Conservation (phyloP, 2,888 invertebrate genomes). For the Barypeithes pellucidus region DNA sequence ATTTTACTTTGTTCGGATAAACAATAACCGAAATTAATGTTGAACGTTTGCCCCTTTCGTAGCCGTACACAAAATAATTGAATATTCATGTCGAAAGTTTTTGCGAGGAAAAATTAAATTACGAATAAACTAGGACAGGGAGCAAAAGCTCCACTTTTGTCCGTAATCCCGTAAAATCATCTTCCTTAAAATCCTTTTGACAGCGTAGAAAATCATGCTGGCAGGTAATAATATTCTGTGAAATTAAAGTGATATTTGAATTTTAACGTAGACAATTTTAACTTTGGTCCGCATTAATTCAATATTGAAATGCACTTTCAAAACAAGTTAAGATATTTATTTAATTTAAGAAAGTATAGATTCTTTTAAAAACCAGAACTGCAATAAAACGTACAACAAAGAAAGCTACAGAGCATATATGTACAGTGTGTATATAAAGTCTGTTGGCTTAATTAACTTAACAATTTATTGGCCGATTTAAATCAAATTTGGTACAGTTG, state of each 20-base stretch:
- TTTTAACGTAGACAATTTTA: not conserved
- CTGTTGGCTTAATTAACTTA: too few relatives aligned
- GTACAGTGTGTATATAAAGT: too few relatives aligned
- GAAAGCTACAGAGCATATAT: too few relatives aligned
- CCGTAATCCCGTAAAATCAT: conserved; percentile 39
- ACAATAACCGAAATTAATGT: conserved; percentile 55
- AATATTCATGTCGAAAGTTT: conserved; percentile 54
- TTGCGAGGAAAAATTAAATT: conserved; percentile 48
- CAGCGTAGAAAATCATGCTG: not conserved
- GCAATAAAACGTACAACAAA: too few relatives aligned
- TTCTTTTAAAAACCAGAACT: too few relatives aligned
- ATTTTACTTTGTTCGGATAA: conserved; percentile 55
- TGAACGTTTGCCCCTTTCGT: conserved; percentile 47
- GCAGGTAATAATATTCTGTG: not conserved
- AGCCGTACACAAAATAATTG: conserved; percentile 49
- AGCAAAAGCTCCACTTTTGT: conserved; percentile 32
- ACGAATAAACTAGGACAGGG: conserved; percentile 42
- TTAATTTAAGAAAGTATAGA: too few relatives aligned
- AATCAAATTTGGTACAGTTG: too few relatives aligned
- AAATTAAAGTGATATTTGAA: not conserved
- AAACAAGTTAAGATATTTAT: too few relatives aligned
- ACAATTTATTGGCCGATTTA: too few relatives aligned
- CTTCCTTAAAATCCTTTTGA: conserved; percentile 20
- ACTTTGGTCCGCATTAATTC: too few relatives aligned
- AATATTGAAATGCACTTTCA: too few relatives aligned